These are phyloP conservation scores for Caenorhabditis latens DNA, from an alignment of 1,140 invertebrate species.

Conservation along the genomic window DNA sequence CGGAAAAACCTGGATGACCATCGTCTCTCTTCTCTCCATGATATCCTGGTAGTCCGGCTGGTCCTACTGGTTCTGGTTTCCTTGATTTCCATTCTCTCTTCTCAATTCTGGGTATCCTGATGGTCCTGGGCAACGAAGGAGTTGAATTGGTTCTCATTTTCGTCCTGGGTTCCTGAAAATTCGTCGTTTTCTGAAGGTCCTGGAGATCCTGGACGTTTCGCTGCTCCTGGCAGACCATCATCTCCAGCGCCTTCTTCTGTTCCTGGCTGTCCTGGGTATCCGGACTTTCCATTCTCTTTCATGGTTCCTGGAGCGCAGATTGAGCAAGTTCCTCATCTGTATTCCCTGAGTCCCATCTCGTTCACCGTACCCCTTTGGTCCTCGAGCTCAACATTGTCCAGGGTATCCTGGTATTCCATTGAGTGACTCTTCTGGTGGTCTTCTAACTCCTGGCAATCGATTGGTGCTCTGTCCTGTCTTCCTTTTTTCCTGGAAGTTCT, in stretches of 20 bases:
- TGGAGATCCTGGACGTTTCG: slow-evolving; percentile 69
- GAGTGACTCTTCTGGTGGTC: slow-evolving; percentile 77
- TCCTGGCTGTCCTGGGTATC: slow-evolving; percentile 76
- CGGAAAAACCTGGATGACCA: slow-evolving; percentile 79
- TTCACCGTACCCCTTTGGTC: slow-evolving; percentile 77
- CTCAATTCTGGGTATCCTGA: slow-evolving; percentile 76
- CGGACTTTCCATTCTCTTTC: slow-evolving; percentile 75
- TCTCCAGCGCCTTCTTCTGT: slow-evolving; percentile 74
- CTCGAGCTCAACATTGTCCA: slow-evolving; percentile 70
- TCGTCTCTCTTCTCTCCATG: slow-evolving; percentile 78
- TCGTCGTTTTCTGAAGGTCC: slow-evolving; percentile 77
- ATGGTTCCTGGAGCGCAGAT: slow-evolving; percentile 77
- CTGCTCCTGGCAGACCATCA: slow-evolving; percentile 73
- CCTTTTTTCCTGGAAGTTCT: slow-evolving; percentile 77
- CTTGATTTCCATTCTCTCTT: slow-evolving; percentile 72
- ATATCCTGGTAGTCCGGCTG: slow-evolving; percentile 80
- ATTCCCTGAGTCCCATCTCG: slow-evolving; percentile 78
- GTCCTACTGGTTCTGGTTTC: slow-evolving; percentile 79
- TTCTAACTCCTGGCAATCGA: slow-evolving; percentile 74
- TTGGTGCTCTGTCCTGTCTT: slow-evolving; percentile 72
- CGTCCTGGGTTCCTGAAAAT: slow-evolving; percentile 72
- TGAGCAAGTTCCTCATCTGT: slow-evolving; percentile 75
- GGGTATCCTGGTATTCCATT: slow-evolving; percentile 76
- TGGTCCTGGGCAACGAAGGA: slow-evolving; percentile 78
- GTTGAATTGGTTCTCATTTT: slow-evolving; percentile 77